Conservation (phyloP, 2,113 vertebrate genomes). For the Glaucomys volans region DNA sequence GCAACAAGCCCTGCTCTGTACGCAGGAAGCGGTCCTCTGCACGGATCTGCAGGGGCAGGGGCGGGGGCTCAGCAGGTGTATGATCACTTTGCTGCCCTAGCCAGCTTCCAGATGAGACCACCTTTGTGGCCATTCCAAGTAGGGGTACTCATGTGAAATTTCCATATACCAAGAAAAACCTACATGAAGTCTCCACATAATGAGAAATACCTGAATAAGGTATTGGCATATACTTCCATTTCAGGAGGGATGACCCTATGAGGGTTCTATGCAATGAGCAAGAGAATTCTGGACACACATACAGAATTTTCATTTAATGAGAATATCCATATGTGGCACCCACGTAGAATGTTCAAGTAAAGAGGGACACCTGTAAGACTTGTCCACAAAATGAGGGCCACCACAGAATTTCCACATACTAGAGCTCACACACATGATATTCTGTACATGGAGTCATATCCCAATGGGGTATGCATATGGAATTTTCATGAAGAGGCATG, state of each 20-base stretch:
- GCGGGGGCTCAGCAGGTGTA: neutral
- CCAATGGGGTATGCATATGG: neutral
- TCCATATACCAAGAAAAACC: neutral
- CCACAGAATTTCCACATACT: neutral
- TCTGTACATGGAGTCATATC: neutral
- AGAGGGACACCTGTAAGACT: neutral
- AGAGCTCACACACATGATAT: neutral
- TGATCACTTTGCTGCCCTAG: accelerated
- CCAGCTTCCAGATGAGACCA: neutral
- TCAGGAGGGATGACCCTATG: neutral
- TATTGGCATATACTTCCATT: neutral
- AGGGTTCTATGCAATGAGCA: neutral
- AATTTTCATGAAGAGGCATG: neutral
- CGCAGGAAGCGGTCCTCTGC: constrained; percentile 95
- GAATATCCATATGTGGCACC: neutral
- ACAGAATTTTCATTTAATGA: constrained; percentile 46
- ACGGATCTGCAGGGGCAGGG: constrained; percentile 90
- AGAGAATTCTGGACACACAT: constrained; percentile 2
- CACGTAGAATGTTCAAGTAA: neutral
- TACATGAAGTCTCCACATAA: neutral
- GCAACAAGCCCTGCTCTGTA: constrained; percentile 95
- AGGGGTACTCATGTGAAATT: neutral
- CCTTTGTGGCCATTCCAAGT: neutral
- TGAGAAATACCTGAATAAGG: neutral
- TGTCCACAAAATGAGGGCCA: neutral